Evolutionary conservation across 2,888 invertebrate genomes (phyloP).

Genomic region (Cosmopolites sordidus): DNA sequence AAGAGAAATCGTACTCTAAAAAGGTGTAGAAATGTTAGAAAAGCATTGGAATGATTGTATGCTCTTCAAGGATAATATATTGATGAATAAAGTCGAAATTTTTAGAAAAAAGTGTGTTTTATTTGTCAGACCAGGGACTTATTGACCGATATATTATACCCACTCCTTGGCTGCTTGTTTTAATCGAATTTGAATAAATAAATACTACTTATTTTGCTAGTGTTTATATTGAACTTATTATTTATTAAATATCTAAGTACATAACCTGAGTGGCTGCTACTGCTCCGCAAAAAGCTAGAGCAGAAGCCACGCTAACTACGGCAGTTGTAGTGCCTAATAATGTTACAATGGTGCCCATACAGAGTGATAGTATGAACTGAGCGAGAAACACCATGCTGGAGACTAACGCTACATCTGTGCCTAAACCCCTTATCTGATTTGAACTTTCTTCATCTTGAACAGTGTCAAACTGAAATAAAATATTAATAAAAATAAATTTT

Average conservation of each 20-base stretch:
- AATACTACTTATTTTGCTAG: no score
- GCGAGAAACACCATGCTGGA: conserved; percentile 94
- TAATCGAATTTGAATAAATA: no score
- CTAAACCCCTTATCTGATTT: conserved; percentile 76
- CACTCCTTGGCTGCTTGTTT: no score
- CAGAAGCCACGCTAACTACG: conserved; percentile 80
- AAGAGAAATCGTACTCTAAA: no score
- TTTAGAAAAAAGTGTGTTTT: no score
- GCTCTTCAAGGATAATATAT: no score
- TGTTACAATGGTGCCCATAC: conserved; percentile 80
- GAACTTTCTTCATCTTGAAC: conserved; percentile 54
- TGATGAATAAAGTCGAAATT: no score
- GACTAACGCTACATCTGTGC: conserved; percentile 91
- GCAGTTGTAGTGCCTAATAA: conserved; percentile 80
- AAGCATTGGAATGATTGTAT: no score
- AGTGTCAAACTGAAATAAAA: conserved; percentile 56
- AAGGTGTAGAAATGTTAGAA: no score
- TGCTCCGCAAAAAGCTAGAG: conserved; percentile 81
- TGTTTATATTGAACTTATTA: neutral
- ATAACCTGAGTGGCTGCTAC: conserved; percentile 81
- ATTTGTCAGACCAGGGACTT: no score
- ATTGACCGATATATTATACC: no score
- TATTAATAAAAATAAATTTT: neutral
- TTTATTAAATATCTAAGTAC: conserved; percentile 74
- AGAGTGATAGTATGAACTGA: conserved; percentile 83